These are phyloP conservation scores for Neocrepidodera transversa DNA, from an alignment of 2,888 invertebrate genomes.

Conservation along the genomic window DNA sequence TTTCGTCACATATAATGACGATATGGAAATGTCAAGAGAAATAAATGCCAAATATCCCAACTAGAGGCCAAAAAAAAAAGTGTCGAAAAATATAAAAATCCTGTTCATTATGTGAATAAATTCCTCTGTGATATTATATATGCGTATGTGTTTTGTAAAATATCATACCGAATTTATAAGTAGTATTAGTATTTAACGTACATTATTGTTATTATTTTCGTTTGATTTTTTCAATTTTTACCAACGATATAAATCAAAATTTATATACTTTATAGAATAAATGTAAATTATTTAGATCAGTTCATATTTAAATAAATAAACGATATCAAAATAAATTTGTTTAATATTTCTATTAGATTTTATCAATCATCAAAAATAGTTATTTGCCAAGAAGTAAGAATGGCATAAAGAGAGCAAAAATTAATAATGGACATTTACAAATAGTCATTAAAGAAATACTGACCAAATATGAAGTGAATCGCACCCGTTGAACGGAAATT, in stretches of 20 bases:
- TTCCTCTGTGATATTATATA: conserved; percentile 31
- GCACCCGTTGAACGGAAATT: no score
- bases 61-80: no score
- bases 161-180: conserved; percentile 23
- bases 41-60: no score
- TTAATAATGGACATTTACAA: no score
- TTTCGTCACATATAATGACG: no score
- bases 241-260: conserved; percentile 20
- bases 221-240: conserved; percentile 9
- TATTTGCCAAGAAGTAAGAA: no score
- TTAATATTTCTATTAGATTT: neutral
- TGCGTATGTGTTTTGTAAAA: conserved; percentile 17
- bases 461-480: no score
- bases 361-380: no score
- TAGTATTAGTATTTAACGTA: conserved; percentile 12
- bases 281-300: conserved; percentile 19
- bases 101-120: conserved; percentile 24
- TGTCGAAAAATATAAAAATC: neutral
- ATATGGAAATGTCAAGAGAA: no score
- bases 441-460: no score
- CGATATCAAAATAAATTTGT: conserved; percentile 5
- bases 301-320: conserved; percentile 23
- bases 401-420: no score
- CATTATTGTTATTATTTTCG: conserved; percentile 12
- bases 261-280: conserved; percentile 20